Base-by-base conservation (phyloP, 2,888 invertebrate genomes). In the Parnassius apollo region DNA sequence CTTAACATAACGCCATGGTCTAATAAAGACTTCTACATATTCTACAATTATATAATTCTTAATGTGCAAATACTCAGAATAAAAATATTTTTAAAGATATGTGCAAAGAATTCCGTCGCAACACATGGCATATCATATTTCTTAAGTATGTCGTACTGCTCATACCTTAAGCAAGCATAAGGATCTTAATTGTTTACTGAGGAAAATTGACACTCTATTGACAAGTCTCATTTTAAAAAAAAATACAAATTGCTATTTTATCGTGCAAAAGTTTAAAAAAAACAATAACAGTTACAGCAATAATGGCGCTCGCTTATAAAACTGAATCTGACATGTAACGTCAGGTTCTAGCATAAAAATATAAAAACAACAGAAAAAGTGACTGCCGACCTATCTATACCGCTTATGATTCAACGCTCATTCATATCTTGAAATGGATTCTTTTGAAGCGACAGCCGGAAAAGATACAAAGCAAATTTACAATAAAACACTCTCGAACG, bases 331-430 rank as follows among this genome's bases (percentile, higher is more conserved):
- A 54, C 61, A 42, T 13, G 13, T 44, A 45, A 62, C 11, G n/a
- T 35, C 45, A 50, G n/a, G 8, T 42, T 2, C 54, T 9, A 35
- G 7, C 35, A 35, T 35, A 35, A 35, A 35, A 35, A 35, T 22
- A 22, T 59, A 9, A 51, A 55, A 48, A 58, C 49, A 54, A 58
- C 62, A 57, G 48, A 62, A 58, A 55, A 54, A 13, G 56, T 45
- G 50, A 50, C 35, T 44, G 44, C 18, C 50, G 49, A 59, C 57
- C 62, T 62, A 54, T 35, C 46, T 61, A 51, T 66, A 57, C 44
- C 54, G 58, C 71, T 80, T 76, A 73, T 69, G 66, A 78, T 80
- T 80, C 77, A 71, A 68, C 69, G 61, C 71, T 72, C 74, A 78
- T 76, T 70, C 72, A 65, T 62, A 66, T 69, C 67, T 70, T 75